Evolutionary conservation across 2,888 invertebrate species (phyloP).

Genomic region (Aricia artaxerxes): DNA sequence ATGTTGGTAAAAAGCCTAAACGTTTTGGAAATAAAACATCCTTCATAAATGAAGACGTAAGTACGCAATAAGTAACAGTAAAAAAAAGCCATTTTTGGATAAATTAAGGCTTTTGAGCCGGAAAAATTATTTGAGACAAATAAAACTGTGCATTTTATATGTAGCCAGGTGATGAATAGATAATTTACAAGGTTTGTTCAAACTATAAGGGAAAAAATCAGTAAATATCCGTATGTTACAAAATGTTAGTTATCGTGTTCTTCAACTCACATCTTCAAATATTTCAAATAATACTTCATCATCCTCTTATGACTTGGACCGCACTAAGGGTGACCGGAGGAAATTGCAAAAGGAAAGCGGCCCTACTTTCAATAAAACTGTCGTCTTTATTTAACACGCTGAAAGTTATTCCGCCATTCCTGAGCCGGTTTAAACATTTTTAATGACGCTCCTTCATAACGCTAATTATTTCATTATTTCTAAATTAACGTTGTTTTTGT

Average conservation of each 20-base stretch:
- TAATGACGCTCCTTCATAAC: slow-evolving; percentile 15
- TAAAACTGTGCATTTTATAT: no score
- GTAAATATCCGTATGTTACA: no score
- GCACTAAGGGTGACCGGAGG: slow-evolving; percentile 63
- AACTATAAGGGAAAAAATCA: no score
- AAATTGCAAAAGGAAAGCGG: slow-evolving; percentile 77
- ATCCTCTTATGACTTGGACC: slow-evolving; percentile 44
- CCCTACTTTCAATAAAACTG: slow-evolving; percentile 79
- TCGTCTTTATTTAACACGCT: slow-evolving; percentile 78
- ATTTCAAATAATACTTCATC: background rate
- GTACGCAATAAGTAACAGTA: no score
- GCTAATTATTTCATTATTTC: slow-evolving; percentile 21
- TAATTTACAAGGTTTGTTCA: no score
- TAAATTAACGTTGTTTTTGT: background rate
- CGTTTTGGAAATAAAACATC: no score
- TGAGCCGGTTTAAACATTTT: slow-evolving; percentile 37
- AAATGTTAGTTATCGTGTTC: no score
- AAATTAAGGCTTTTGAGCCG: no score
- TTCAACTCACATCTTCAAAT: background rate
- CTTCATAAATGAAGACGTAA: background rate
- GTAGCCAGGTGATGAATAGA: no score
- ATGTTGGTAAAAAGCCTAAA: no score
- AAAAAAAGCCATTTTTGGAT: no score
- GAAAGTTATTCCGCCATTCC: slow-evolving; percentile 67
- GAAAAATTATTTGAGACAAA: no score